A percentile compares a stretch with the other conserved stretches of the same genome.
These are phyloP conservation scores for Glossophaga mutica DNA, from an alignment of 2,797 vertebrate genomes.

Conservation along the genomic window DNA sequence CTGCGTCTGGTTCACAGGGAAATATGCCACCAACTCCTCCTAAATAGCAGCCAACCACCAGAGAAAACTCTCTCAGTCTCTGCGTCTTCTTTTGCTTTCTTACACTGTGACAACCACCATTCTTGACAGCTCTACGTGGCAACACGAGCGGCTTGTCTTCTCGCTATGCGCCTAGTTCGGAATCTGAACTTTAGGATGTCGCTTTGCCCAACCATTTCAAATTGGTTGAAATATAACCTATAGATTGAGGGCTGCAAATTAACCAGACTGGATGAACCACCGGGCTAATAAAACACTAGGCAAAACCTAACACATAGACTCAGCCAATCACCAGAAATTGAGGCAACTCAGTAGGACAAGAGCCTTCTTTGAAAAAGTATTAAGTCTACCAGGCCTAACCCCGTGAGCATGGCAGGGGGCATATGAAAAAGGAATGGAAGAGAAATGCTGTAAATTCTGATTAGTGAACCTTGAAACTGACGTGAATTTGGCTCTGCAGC, in stretches of 20 bases:
- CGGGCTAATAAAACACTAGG: conserved; percentile 41
- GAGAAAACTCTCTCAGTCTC: neutral
- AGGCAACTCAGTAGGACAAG: conserved; percentile 53
- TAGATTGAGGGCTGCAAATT: conserved; percentile 27
- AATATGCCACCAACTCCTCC: neutral
- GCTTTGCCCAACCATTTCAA: neutral
- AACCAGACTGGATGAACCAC: conserved; percentile 17
- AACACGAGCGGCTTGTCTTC: neutral
- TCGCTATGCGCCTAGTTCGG: neutral
- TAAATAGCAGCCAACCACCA: neutral
- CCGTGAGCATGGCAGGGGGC: neutral
- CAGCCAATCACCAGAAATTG: conserved; percentile 12
- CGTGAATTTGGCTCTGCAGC: conserved; percentile 69
- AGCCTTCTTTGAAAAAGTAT: conserved; percentile 54
- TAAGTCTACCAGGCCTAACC: conserved; percentile 20
- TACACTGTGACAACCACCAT: neutral
- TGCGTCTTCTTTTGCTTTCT: neutral
- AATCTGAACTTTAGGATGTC: neutral
- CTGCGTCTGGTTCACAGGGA: neutral
- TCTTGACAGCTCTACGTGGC: neutral
- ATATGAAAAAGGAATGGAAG: conserved; percentile 37
- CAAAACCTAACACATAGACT: conserved; percentile 21
- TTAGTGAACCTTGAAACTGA: conserved; percentile 75
- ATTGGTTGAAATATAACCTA: conserved; percentile 7
- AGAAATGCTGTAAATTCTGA: conserved; percentile 76